Conservation (phyloP, 2,888 invertebrate genomes). For the Thera obeliscata region DNA sequence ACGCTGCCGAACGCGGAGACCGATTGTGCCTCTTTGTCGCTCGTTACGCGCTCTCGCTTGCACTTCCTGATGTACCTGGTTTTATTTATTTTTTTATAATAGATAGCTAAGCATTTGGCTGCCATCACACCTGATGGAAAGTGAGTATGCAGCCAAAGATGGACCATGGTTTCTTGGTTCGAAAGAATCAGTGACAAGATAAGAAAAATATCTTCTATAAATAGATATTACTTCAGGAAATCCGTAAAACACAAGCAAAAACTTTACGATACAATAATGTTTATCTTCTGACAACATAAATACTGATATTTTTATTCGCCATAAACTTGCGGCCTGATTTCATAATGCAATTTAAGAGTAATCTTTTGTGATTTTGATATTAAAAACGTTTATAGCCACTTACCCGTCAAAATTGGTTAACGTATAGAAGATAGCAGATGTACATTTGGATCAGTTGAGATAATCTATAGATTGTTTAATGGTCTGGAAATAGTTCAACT, state of each 20-base stretch:
- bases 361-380: background rate
- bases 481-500: too few relatives aligned
- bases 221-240: slow-evolving; percentile 32
- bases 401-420: background rate
- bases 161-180: too few relatives aligned
- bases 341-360: slow-evolving; percentile 28
- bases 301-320: slow-evolving; percentile 50
- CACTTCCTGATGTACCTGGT: too few relatives aligned
- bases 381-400: background rate
- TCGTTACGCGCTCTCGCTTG: too few relatives aligned
- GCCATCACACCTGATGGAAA: too few relatives aligned
- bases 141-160: too few relatives aligned
- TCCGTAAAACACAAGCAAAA: slow-evolving; percentile 37
- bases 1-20: too few relatives aligned
- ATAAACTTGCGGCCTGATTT: slow-evolving; percentile 47
- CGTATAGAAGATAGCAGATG: background rate
- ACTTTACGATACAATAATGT: slow-evolving; percentile 59
- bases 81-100: too few relatives aligned
- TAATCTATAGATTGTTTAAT: too few relatives aligned
- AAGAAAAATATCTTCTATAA: slow-evolving; percentile 6
- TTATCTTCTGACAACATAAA: slow-evolving; percentile 53
- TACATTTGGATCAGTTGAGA: background rate
- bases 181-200: background rate
- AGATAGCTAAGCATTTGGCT: too few relatives aligned
- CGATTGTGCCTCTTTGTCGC: too few relatives aligned